phyloP scores from a whole-genome alignment of 2,888 invertebrate species.

The Pammene fasciana region DNA sequence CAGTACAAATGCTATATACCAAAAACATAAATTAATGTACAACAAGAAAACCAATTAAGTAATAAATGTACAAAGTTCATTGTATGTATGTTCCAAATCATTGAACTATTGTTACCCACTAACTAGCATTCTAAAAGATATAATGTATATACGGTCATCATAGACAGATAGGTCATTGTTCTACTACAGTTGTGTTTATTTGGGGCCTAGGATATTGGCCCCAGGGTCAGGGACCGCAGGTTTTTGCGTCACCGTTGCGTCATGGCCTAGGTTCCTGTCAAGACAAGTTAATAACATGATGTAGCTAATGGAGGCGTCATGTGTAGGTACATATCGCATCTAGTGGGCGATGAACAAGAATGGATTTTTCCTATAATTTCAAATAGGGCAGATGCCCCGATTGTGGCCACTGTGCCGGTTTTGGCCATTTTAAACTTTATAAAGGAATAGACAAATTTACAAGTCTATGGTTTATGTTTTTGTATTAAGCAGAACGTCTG shows the following conservation, averaged over 20 bases:
- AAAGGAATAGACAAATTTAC: too few relatives aligned
- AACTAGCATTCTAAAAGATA: background rate
- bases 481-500: too few relatives aligned
- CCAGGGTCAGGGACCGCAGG: slow-evolving; percentile 41
- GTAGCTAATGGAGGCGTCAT: slow-evolving; percentile 1
- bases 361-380: background rate
- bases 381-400: too few relatives aligned
- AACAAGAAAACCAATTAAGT: background rate
- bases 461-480: too few relatives aligned
- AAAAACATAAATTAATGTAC: too few relatives aligned
- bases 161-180: slow-evolving; percentile 5
- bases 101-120: slow-evolving; percentile 27
- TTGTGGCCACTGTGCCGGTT: too few relatives aligned
- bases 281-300: slow-evolving; percentile 20
- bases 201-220: slow-evolving; percentile 42
- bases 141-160: background rate
- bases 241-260: slow-evolving; percentile 39
- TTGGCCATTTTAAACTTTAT: too few relatives aligned
- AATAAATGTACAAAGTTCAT: slow-evolving; percentile 23
- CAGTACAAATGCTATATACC: too few relatives aligned
- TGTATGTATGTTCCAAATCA: slow-evolving; percentile 19
- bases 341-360: background rate
- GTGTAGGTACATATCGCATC: background rate
- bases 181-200: slow-evolving; percentile 35
- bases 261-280: slow-evolving; percentile 24